Evolutionary conservation across 2,797 vertebrate genomes (phyloP), one percentile per base, ranked within the genome.

Genomic region (Periophthalmus magnuspinnatus): DNA sequence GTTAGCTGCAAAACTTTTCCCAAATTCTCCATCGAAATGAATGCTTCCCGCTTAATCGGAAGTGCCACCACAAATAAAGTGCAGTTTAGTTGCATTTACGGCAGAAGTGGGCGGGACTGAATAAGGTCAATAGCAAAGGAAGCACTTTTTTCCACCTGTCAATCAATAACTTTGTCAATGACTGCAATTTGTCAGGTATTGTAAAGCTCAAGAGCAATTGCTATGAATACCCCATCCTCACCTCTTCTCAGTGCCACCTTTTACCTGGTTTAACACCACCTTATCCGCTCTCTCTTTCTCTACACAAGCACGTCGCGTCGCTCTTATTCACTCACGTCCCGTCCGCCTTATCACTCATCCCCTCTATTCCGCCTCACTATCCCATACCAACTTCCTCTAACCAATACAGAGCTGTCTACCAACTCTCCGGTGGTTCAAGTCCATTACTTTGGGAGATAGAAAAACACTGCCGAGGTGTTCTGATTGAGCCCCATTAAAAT

Each of bases 401-500:
- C 85, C 80, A 90, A 91, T 88, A 86, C 86, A 82, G 81, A 79
- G 87, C 74, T 83, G 85, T 84, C 85, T 66, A 57, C 78, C 82
- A 91, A 91, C 84, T 94, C 92, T 93, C 93, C 82, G 86, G 91
- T 90, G 93, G 90, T 90, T 93, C 89, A 88, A 92, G 88, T 88
- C 91, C 90, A 93, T 94, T 94, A 93, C 92, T 92, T 90, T 90
- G 90, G 89, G 90, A 92, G 91, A 92, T 92, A 91, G 90, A 88
- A 91, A 92, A 93, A 92, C 91, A 91, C 76, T 86, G 89, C 89
- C 86, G 91, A 92, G 91, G 88, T 88, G 84, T 89, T 91, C 88
- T 90, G 91, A 91, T 91, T 93, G 92, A 92, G 89, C 84, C 90
- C 90, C 89, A 93, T 94, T 93, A 94, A 94, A 94, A 94, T 94